Evolutionary conservation across 2,888 invertebrate species (phyloP), one percentile per base, ranked within the genome.

Genomic region (Bellardia pandia): DNA sequence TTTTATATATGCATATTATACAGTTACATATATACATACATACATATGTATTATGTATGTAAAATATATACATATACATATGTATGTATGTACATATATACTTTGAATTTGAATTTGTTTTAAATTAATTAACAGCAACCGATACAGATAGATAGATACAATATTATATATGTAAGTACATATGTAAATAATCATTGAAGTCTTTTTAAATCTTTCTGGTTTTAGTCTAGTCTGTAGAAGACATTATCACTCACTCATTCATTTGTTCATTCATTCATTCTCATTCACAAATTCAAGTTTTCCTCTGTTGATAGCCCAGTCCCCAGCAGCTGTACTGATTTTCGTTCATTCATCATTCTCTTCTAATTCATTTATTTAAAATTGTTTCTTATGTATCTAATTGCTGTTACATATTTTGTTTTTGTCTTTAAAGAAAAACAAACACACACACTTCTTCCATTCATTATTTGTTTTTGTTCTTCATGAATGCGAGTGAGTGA

Each of bases 251-350:
- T 33, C 37, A 5, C 5, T 37, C 37, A 37, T 37, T 37, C 3
- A 33, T 37, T 37, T 37, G 4, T 45, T 45, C 45, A 9, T 45
- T 42, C 42, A 42, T 42, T 45, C 45, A 60, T 53, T 40, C 11
- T 78, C n/a, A 9, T 23, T 23, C 23, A 23, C 23, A 23, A 23
- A 23, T 53, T 68, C 16, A 58, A 45, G 45, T 53, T 74, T 45
- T 9, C 37, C 37, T 64, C 72, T 76, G 83, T 68, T 82, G 82
- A 83, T 71, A 76, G 68, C 83, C 83, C 76, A 83, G 68, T 62
- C 76, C 83, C 83, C 76, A 83, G 68, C 71, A 83, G 14, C 37
- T 30, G 69, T 62, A 69, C 76, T 83, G 76, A 68, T 40, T 40
- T 16, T 64, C 40, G 40, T 64, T 64, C 75, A 82, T 82, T 82